Conservation (phyloP, 2,888 invertebrate species). For the Cosmia trapezina region DNA sequence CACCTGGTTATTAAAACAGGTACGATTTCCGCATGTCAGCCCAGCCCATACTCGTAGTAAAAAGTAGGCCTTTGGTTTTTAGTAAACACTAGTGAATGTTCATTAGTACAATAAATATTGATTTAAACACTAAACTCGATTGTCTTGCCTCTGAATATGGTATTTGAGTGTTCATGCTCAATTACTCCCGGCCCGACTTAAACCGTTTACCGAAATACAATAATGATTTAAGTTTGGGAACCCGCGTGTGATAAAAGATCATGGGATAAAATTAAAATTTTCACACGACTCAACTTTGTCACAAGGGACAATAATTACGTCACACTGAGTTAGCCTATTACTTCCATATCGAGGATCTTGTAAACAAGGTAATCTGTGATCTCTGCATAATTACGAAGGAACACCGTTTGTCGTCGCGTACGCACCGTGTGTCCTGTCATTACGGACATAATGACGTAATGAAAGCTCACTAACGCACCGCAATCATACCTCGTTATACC, state of each 20-base stretch:
- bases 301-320: conserved; percentile 21
- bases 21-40: conserved; percentile 10
- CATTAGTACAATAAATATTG: conserved; percentile 55
- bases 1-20: background rate
- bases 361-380: conserved; percentile 67
- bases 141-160: conserved; percentile 42
- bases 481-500: conserved; percentile 75
- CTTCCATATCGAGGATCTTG: conserved; percentile 67
- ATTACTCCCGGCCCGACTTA: conserved; percentile 34
- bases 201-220: background rate
- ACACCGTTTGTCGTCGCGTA: conserved; percentile 42
- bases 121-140: conserved; percentile 48
- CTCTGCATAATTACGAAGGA: conserved; percentile 66
- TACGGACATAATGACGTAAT: conserved; percentile 77
- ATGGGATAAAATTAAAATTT: background rate
- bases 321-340: conserved; percentile 49
- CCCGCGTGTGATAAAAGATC: background rate
- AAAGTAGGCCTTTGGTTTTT: conserved; percentile 5
- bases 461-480: conserved; percentile 67
- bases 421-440: conserved; percentile 51
- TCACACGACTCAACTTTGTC: conserved; percentile 36
- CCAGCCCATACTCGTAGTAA: conserved; percentile 17
- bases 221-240: conserved; percentile 9
- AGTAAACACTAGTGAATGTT: conserved; percentile 31
- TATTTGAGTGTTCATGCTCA: conserved; percentile 54